Evolutionary conservation across 2,888 invertebrate species (phyloP).

Genomic region (Ectobius pallidus): DNA sequence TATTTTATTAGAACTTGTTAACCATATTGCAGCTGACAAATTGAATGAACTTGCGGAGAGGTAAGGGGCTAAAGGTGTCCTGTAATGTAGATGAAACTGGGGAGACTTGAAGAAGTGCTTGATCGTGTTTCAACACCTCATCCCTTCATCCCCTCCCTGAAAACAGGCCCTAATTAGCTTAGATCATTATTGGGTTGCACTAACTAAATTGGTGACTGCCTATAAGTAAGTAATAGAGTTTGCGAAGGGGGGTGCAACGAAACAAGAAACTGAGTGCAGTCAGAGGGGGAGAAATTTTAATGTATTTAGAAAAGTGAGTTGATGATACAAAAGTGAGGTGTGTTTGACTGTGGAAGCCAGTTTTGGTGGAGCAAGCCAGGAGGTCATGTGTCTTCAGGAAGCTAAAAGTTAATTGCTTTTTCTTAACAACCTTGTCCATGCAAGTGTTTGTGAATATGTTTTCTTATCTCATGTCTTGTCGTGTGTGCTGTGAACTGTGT

Average conservation of each 20-base stretch:
- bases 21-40: slow-evolving; percentile 14
- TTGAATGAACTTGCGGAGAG: neutral
- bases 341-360: slow-evolving; percentile 24
- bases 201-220: slow-evolving; percentile 38
- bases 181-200: slow-evolving; percentile 43
- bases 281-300: slow-evolving; percentile 36
- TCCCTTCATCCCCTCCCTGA: neutral
- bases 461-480: too few species aligned
- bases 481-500: too few species aligned
- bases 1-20: slow-evolving; percentile 11
- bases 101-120: slow-evolving; percentile 3
- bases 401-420: neutral
- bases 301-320: slow-evolving; percentile 40
- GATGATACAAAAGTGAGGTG: slow-evolving; percentile 30
- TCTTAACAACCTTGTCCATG: too few species aligned
- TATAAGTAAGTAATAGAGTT: slow-evolving; percentile 20
- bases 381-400: neutral
- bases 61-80: neutral
- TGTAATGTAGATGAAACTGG: slow-evolving; percentile 15
- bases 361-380: slow-evolving; percentile 16
- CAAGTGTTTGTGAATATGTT: too few species aligned
- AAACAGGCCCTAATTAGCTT: slow-evolving; percentile 36
- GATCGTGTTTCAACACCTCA: slow-evolving; percentile 3
- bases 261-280: slow-evolving; percentile 3
- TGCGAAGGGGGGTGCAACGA: slow-evolving; percentile 22